A percentile compares a stretch with the other conserved stretches of the same genome.
Evolutionary conservation across 2,797 vertebrate genomes (phyloP).

Genomic region (Micropoecilia bifurca): DNA sequence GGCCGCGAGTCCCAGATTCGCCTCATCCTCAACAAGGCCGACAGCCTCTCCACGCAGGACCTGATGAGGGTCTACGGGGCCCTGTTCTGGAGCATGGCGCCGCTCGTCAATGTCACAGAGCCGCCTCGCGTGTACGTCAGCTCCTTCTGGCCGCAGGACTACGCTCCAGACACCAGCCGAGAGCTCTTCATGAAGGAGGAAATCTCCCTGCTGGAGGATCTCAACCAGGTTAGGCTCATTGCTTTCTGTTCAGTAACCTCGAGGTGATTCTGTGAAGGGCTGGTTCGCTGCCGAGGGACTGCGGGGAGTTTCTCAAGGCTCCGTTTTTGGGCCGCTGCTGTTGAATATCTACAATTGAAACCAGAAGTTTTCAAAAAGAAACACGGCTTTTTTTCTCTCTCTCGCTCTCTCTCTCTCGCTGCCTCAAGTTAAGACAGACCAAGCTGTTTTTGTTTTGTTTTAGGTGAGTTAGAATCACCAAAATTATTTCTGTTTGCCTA

Average conservation of each 20-base stretch:
- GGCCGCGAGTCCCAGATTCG: slow-evolving; percentile 97
- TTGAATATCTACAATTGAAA: neutral
- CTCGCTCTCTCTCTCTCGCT: too few relatives aligned
- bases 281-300: neutral
- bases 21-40: slow-evolving; percentile 97
- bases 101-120: slow-evolving; percentile 95
- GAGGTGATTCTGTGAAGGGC: neutral
- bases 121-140: slow-evolving; percentile 96
- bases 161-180: slow-evolving; percentile 87
- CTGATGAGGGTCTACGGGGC: slow-evolving; percentile 97
- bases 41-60: slow-evolving; percentile 92
- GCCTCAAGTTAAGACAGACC: neutral
- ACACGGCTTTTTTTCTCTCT: neutral
- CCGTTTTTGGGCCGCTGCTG: neutral
- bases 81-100: slow-evolving; percentile 97
- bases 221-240: slow-evolving; percentile 85
- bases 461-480: neutral
- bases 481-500: neutral
- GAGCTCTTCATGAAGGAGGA: slow-evolving; percentile 96
- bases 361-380: neutral
- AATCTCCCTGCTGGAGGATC: slow-evolving; percentile 94
- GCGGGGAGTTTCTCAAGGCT: neutral
- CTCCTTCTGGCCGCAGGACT: slow-evolving; percentile 97
- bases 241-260: neutral
- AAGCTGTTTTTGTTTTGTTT: neutral